These are phyloP conservation scores for Fulmarus glacialis DNA, from an alignment of 2,113 vertebrate genomes.

Conservation along the genomic window DNA sequence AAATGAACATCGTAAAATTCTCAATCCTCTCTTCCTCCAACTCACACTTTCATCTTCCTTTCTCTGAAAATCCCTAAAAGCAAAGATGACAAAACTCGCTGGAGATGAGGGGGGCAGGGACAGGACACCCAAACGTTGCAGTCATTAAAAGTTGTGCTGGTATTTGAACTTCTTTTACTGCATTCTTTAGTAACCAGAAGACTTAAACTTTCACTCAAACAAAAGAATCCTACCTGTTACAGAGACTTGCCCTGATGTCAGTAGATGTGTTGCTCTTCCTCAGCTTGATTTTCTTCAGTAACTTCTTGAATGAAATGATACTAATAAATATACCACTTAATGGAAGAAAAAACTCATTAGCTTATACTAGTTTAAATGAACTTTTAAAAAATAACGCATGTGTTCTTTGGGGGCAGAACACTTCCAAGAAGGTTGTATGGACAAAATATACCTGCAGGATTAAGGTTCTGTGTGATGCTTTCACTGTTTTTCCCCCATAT, in stretches of 20 bases:
- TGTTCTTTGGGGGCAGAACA: background rate
- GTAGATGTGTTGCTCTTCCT: background rate
- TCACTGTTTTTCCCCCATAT: background rate
- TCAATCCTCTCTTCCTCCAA: background rate
- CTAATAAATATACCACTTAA: background rate
- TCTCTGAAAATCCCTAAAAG: background rate
- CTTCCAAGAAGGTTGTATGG: background rate
- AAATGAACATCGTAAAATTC: background rate
- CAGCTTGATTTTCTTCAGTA: background rate
- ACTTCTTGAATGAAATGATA: background rate
- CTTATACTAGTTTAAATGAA: background rate
- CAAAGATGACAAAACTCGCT: background rate
- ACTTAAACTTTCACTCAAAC: background rate
- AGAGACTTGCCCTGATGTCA: background rate
- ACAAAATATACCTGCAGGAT: background rate
- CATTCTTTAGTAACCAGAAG: background rate
- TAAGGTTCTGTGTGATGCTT: background rate
- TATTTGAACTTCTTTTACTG: background rate
- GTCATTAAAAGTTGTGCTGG: background rate
- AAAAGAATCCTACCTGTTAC: background rate
- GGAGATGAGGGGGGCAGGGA: background rate
- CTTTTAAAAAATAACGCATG: fast-evolving
- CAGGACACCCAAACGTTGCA: background rate
- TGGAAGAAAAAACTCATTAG: background rate
- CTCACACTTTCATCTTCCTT: background rate